Evolutionary conservation across 2,797 vertebrate genomes (phyloP).

Genomic region (Cryptoprocta ferox): DNA sequence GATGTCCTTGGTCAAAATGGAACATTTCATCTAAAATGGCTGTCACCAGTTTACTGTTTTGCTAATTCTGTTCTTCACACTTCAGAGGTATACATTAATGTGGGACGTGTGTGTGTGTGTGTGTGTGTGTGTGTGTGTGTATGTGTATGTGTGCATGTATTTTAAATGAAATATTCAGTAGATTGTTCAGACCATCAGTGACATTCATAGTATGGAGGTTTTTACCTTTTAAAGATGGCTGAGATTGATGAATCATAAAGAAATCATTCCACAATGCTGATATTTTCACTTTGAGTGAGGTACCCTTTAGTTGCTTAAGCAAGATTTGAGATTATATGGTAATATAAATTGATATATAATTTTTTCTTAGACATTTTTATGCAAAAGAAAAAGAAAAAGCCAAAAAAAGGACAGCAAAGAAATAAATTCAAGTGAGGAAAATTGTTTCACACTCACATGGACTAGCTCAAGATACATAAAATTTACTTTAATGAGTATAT

Average conservation of each 20-base stretch:
- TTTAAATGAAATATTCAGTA: neutral
- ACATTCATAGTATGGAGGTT: neutral
- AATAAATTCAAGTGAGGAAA: neutral
- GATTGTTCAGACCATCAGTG: neutral
- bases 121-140: neutral
- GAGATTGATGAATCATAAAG: neutral
- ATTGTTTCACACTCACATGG: neutral
- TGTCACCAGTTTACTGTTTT: neutral
- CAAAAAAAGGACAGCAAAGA: neutral
- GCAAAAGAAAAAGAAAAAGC: neutral
- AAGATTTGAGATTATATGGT: neutral
- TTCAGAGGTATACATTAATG: neutral
- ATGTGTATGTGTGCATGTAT: neutral
- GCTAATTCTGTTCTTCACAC: neutral
- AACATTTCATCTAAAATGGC: neutral
- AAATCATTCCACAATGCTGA: neutral
- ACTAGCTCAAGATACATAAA: conserved; percentile 5
- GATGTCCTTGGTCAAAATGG: neutral
- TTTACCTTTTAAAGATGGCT: neutral
- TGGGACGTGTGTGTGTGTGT: neutral
- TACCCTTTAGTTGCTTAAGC: neutral
- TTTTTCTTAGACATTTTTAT: neutral
- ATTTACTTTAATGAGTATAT: neutral
- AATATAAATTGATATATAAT: neutral
- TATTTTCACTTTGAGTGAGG: neutral